Percentiles rank a stretch among this genome's conserved stretches.
Conservation (phyloP, 2,888 invertebrate genomes). For the Parnassius orleans region DNA sequence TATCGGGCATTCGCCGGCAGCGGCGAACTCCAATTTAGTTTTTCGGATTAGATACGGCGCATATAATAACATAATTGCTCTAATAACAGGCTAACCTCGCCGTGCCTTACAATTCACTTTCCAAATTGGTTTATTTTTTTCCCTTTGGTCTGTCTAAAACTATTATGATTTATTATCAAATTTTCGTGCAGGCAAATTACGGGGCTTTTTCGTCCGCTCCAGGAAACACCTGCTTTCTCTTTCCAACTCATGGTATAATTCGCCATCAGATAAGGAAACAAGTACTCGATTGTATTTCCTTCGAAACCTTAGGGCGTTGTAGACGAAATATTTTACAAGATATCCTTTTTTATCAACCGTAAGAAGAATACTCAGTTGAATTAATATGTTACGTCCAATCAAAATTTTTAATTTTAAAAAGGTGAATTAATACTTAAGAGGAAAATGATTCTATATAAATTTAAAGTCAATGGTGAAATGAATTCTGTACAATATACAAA, state of each 20-base stretch:
- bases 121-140: slow-evolving; percentile 78
- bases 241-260: slow-evolving; percentile 45
- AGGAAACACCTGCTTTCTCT: slow-evolving; percentile 51
- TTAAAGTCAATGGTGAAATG: no score
- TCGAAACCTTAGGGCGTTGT: slow-evolving; percentile 61
- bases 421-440: not conserved
- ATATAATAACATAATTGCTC: slow-evolving; percentile 81
- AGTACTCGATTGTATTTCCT: slow-evolving; percentile 58
- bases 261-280: slow-evolving; percentile 55
- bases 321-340: slow-evolving; percentile 68
- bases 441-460: no score
- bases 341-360: slow-evolving; percentile 64
- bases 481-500: no score
- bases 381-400: slow-evolving; percentile 65
- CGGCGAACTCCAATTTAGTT: slow-evolving; percentile 79
- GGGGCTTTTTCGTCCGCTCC: slow-evolving; percentile 64
- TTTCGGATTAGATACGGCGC: slow-evolving; percentile 80
- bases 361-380: slow-evolving; percentile 65
- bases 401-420: slow-evolving; percentile 44
- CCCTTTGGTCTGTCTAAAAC: slow-evolving; percentile 74
- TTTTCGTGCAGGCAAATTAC: slow-evolving; percentile 80
- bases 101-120: slow-evolving; percentile 80
- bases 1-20: slow-evolving; percentile 78
- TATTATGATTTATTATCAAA: slow-evolving; percentile 81
- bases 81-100: slow-evolving; percentile 75